Conservation (phyloP, 2,888 invertebrate genomes). For the Leptinotarsa peninsularis region DNA sequence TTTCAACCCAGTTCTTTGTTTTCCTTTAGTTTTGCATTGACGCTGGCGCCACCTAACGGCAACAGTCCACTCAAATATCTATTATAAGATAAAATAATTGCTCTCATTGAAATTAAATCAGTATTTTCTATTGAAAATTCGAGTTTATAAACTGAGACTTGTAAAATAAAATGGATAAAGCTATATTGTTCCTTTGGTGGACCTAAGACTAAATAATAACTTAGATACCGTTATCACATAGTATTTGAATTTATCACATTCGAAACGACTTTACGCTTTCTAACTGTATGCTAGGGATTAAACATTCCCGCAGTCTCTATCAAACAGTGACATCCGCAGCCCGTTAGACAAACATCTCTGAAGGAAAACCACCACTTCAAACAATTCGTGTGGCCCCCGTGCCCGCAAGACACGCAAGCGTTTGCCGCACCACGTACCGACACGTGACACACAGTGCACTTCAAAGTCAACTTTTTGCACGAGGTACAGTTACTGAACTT, state of each 20-base stretch:
- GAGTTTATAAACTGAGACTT: not conserved
- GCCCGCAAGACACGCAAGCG: constrained; percentile 90
- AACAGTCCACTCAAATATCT: too few species aligned
- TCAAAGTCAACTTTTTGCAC: constrained; percentile 81
- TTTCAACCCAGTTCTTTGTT: not conserved
- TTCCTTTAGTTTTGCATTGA: not conserved
- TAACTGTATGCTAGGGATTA: constrained; percentile 56
- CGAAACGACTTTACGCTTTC: constrained; percentile 7
- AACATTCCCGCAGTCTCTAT: constrained; percentile 74
- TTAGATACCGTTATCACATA: constrained; percentile 35
- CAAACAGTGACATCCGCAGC: constrained; percentile 92
- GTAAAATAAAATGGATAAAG: not conserved
- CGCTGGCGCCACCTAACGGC: too few species aligned
- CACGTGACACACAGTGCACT: constrained; percentile 87
- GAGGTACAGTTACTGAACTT: constrained; percentile 77
- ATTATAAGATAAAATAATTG: too few species aligned
- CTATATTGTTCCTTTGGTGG: not conserved
- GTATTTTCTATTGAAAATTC: too few species aligned
- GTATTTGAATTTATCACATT: constrained; percentile 38
- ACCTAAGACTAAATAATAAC: not conserved
- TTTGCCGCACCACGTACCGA: constrained; percentile 87
- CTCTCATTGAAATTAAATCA: too few species aligned
- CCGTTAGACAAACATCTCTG: constrained; percentile 86
- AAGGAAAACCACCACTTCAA: constrained; percentile 85
- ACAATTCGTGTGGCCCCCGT: constrained; percentile 91